Evolutionary conservation across 2,113 vertebrate species (phyloP).

Genomic region (Gavialis gangeticus): DNA sequence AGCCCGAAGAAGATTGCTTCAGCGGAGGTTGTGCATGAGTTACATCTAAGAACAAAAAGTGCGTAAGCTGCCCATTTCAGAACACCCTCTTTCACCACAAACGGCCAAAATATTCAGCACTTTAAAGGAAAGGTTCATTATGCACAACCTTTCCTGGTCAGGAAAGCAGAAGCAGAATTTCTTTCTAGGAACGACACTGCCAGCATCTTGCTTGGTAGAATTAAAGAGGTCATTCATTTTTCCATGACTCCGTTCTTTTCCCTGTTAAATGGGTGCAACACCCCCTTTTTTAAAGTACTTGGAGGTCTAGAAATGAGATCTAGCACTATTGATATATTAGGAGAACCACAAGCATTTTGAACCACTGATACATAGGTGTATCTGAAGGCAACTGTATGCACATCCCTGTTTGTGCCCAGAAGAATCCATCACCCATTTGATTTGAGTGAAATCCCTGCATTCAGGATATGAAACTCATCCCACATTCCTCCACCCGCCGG

Average conservation of each 20-base stretch:
- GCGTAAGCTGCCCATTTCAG: accelerated
- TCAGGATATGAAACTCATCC: neutral
- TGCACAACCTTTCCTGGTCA: neutral
- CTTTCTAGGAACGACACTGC: accelerated
- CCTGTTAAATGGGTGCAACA: neutral
- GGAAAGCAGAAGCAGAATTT: neutral
- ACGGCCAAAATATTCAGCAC: neutral
- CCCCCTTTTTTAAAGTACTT: neutral
- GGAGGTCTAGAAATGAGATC: neutral
- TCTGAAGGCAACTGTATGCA: accelerated
- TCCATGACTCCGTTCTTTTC: neutral
- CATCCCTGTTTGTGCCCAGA: neutral
- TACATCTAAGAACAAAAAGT: neutral
- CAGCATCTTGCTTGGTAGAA: neutral
- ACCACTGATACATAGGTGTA: neutral
- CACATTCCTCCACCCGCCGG: neutral
- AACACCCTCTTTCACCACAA: accelerated
- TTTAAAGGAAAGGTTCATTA: neutral
- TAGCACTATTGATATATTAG: neutral
- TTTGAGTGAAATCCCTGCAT: neutral
- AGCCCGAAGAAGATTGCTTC: neutral
- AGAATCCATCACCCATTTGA: neutral
- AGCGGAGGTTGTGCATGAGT: neutral
- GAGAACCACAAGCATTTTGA: neutral
- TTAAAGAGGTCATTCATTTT: neutral